A percentile compares a stretch with the other conserved stretches of the same genome.
phyloP scores from a whole-genome alignment of 2,113 vertebrate species.

The Oxyura jamaicensis region DNA sequence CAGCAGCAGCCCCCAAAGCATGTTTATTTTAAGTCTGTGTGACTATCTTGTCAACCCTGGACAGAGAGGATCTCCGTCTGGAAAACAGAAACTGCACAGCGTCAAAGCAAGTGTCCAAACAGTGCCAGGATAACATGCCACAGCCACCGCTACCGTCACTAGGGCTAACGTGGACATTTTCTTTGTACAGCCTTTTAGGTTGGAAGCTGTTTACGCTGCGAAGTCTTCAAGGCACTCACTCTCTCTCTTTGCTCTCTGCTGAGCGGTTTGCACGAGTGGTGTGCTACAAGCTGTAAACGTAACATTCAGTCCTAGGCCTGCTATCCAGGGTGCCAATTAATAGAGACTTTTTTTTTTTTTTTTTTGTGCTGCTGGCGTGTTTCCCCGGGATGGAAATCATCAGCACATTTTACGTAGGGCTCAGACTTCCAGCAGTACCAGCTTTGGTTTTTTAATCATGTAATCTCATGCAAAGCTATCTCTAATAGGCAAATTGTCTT shows the following conservation, averaged over 20 bases:
- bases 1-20: neutral
- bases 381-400: neutral
- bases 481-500: slow-evolving; percentile 11
- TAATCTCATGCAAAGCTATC: neutral
- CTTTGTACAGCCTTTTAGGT: neutral
- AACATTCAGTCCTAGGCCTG: neutral
- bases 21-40: neutral
- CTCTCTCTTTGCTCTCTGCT: neutral
- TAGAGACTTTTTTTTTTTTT: neutral
- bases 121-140: neutral
- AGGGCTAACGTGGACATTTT: neutral
- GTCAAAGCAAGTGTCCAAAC: accelerated
- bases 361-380: neutral
- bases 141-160: neutral
- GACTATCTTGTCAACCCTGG: neutral
- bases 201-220: neutral
- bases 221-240: neutral
- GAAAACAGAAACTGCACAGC: slow-evolving; percentile 6
- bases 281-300: neutral
- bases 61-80: neutral
- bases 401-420: neutral
- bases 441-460: neutral
- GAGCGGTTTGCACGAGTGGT: neutral
- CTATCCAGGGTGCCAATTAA: neutral
- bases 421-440: neutral